Conservation (phyloP, 2,797 vertebrate genomes). For the Eutrigla gurnardus region DNA sequence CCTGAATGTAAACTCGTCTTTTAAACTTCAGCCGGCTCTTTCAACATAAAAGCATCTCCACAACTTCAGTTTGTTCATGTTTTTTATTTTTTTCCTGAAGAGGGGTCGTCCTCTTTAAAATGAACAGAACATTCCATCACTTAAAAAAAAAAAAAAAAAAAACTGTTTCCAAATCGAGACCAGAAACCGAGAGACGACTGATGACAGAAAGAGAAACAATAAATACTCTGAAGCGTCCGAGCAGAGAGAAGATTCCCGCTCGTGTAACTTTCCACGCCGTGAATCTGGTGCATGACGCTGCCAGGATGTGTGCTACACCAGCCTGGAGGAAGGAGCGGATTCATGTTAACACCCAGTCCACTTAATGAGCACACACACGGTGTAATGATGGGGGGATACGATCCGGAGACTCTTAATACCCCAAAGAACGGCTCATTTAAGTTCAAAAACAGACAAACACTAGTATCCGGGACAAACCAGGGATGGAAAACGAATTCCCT, state of each 20-base stretch:
- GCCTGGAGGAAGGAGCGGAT: neutral
- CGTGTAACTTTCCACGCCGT: neutral
- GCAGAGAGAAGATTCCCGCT: no score
- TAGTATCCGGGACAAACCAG: conserved; percentile 21
- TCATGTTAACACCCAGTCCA: neutral
- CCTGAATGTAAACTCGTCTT: no score
- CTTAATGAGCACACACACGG: neutral
- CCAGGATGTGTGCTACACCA: conserved; percentile 2
- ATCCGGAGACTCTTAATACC: conserved; percentile 29
- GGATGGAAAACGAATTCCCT: conserved; percentile 47
- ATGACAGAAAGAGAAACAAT: neutral
- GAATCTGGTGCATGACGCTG: conserved; percentile 19
- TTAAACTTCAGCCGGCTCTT: no score
- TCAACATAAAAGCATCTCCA: neutral
- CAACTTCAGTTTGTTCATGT: neutral
- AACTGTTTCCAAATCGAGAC: neutral
- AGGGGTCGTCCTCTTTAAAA: conserved; percentile 5
- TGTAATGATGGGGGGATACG: neutral
- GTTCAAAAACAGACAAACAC: conserved; percentile 31
- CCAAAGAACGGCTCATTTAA: conserved; percentile 42
- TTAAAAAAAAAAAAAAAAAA: neutral
- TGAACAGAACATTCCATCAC: neutral
- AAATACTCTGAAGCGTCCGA: no score
- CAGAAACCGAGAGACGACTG: neutral
- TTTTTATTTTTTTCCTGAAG: conserved; percentile 1